Evolutionary conservation across 2,113 vertebrate species (phyloP).

Genomic region (Brienomyrus brachyistius): DNA sequence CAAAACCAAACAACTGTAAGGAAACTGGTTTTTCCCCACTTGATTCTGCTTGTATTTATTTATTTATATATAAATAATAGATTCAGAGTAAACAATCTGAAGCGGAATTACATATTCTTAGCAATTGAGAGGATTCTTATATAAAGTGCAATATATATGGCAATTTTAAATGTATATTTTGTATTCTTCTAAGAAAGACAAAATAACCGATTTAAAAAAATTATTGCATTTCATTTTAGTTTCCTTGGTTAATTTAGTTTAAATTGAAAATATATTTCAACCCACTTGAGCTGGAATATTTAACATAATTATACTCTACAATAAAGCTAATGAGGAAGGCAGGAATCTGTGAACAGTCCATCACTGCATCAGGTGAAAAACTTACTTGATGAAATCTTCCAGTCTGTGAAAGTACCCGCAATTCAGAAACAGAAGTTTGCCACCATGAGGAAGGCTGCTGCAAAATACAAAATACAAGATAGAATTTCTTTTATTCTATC

Average conservation of each 20-base stretch:
- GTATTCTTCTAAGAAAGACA: not conserved
- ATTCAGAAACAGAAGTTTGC: not conserved
- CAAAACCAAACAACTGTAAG: not conserved
- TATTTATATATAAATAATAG: not conserved
- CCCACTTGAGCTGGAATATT: not conserved
- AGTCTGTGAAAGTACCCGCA: not conserved
- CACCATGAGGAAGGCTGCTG: not conserved
- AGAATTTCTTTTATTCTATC: not conserved
- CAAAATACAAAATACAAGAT: not conserved
- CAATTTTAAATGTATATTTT: not conserved
- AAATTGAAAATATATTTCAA: not conserved
- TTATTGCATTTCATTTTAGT: not conserved
- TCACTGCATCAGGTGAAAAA: not conserved
- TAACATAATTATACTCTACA: not conserved
- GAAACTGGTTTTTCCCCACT: not conserved
- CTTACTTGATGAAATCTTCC: not conserved
- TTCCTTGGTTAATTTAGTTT: not conserved
- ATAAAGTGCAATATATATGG: not conserved
- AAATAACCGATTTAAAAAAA: not conserved
- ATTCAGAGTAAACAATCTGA: not conserved
- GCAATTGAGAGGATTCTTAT: not conserved
- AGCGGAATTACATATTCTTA: not conserved
- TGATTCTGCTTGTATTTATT: not conserved
- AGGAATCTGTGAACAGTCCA: not conserved
- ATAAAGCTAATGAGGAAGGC: not conserved